These are phyloP conservation scores for Lamproptera curius DNA, from an alignment of 2,888 invertebrate genomes.

Conservation along the genomic window DNA sequence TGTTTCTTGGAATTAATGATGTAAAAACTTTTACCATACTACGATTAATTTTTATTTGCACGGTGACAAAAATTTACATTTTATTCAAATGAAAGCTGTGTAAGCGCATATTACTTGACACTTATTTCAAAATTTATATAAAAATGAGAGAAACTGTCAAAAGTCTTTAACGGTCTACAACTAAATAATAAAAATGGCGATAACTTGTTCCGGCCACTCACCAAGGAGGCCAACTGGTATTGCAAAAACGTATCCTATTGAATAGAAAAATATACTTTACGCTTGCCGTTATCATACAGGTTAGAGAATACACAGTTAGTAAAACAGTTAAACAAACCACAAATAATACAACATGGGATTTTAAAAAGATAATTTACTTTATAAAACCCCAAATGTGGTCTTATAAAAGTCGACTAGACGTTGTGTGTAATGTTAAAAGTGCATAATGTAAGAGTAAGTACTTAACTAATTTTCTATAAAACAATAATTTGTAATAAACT, in stretches of 20 bases:
- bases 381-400: not conserved
- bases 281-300: constrained; percentile 29
- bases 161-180: constrained; percentile 39
- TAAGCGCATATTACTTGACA: constrained; percentile 47
- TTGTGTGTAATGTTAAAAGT: constrained; percentile 13
- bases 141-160: constrained; percentile 33
- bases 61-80: too few species aligned
- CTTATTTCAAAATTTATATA: constrained; percentile 19
- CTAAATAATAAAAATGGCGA: constrained; percentile 40
- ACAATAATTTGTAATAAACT: too few species aligned
- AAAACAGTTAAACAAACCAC: constrained; percentile 38
- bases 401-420: constrained; percentile 10
- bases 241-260: constrained; percentile 73
- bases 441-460: not conserved
- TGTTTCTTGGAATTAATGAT: too few species aligned
- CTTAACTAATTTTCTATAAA: not conserved
- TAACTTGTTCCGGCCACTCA: constrained; percentile 60
- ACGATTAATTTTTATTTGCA: too few species aligned
- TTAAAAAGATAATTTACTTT: not conserved
- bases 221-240: constrained; percentile 75
- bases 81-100: constrained; percentile 54
- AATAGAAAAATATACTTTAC: constrained; percentile 60
- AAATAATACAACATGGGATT: constrained; percentile 20
- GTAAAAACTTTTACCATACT: too few species aligned
- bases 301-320: constrained; percentile 42